Base-by-base conservation (phyloP, 2,888 invertebrate species). In the Cenopis cana region DNA sequence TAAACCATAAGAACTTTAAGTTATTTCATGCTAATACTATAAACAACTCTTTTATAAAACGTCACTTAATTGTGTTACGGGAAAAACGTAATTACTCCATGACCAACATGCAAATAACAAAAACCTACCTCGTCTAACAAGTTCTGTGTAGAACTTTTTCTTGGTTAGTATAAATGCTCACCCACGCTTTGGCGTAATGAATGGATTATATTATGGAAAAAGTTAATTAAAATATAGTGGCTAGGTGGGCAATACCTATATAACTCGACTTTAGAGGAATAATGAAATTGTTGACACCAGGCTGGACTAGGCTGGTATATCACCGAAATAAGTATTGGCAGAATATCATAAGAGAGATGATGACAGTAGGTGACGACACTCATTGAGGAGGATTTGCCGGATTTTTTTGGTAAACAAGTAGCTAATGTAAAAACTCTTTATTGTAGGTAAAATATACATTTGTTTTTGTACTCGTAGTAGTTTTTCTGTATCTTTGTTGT, bases 131-230 rank as follows among this genome's bases (percentile, higher is more conserved):
- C 59, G 50, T 17, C 38, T 52, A 60, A 67, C 50, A 59, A 60
- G 59, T 59, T 68, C 68, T 60, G 12, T 10, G 68, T 68, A 68
- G 17, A 38, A 29, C 38, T 68, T 68, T 59, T 59, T 24, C 50
- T 57, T 20, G n/a, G 36, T 18, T 57, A 57, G 29, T 17, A 50
- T 57, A 57, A 67, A 50, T 57, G 50, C 46, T 33, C 18, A 11
- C 57, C 57, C 67, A 67, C 67, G 50, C 49, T 33, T 36, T 36
- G 20, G 20, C n/a, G 12, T 49, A 67, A 38, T 67, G 57, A 50
- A 67, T 57, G 49, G 24, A 20, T 67, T 50, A 67, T 38, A 20
- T 67, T 50, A 67, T 38, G 50, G 56, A 38, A 57, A 56, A 67
- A 49, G 49, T 67, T 57, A 67, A 57, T 67, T 67, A 67, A 50